Conservation (phyloP, 2,797 vertebrate genomes). For the Momotus momota region DNA sequence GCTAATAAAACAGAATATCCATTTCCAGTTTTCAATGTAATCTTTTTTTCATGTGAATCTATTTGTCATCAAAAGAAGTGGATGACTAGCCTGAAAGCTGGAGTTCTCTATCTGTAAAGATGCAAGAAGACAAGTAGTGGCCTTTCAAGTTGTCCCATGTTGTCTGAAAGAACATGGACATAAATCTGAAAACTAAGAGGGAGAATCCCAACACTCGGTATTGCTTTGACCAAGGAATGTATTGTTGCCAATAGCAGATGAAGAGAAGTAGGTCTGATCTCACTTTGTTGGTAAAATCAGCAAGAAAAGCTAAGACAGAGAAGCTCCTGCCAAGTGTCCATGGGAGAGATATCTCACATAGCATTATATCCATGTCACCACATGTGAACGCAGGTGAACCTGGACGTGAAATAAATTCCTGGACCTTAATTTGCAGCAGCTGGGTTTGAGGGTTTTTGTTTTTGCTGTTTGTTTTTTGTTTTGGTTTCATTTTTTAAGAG, state of each 20-base stretch:
- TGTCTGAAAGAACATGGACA: background rate
- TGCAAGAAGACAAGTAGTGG: background rate
- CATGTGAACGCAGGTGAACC: background rate
- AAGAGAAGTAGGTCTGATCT: background rate
- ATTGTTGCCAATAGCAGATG: background rate
- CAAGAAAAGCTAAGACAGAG: background rate
- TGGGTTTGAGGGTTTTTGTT: background rate
- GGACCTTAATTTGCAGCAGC: background rate
- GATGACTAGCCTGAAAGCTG: background rate
- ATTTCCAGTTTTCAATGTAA: constrained; percentile 61
- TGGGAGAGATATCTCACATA: background rate
- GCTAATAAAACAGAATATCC: constrained; percentile 52
- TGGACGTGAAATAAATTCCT: background rate
- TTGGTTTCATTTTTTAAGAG: background rate
- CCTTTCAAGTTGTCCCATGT: constrained; percentile 2
- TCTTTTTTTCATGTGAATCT: constrained; percentile 65
- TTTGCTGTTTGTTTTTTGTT: background rate
- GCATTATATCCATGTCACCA: background rate
- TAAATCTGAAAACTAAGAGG: background rate
- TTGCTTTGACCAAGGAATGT: background rate
- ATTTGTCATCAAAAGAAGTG: constrained; percentile 41
- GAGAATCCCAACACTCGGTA: background rate
- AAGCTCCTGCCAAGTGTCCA: background rate
- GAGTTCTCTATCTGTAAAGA: constrained; percentile 7
- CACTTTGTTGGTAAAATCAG: background rate